Evolutionary conservation across 2,888 invertebrate genomes (phyloP).

Genomic region (Phoronis australis): DNA sequence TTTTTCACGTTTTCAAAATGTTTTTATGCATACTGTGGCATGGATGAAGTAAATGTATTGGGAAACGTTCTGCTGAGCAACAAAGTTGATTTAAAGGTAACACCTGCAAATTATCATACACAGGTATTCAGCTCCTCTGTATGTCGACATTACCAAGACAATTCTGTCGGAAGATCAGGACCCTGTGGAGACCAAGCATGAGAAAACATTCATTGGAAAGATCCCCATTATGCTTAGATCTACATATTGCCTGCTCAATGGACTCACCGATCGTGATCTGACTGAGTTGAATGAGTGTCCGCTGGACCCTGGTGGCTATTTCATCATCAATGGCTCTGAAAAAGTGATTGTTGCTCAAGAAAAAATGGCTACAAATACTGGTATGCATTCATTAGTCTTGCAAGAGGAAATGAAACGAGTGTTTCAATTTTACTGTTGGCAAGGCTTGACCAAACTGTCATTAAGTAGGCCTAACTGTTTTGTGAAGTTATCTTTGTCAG

Average conservation of each 20-base stretch:
- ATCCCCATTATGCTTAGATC: constrained; percentile 99
- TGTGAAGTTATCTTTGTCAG: no score
- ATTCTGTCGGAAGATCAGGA: constrained; percentile 81
- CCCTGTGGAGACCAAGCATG: constrained; percentile 69
- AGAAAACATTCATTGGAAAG: constrained; percentile 74
- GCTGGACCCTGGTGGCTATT: constrained; percentile 98
- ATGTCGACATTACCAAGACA: constrained; percentile 98
- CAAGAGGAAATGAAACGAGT: no score
- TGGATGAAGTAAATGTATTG: no score
- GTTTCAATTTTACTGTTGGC: no score
- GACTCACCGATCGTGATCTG: constrained; percentile 95
- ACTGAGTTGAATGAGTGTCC: constrained; percentile 99
- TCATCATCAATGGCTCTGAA: constrained; percentile 99
- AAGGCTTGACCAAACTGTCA: no score
- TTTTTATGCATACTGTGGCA: not conserved
- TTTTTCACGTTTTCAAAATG: not conserved
- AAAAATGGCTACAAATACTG: constrained; percentile 99
- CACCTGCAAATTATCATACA: constrained; percentile 7
- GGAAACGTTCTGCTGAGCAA: not conserved
- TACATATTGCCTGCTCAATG: constrained; percentile 90
- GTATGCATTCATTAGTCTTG: no score
- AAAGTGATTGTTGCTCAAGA: constrained; percentile 98
- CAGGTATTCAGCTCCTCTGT: constrained; percentile 91
- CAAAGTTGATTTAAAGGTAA: not conserved
- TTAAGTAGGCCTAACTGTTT: no score